Evolutionary conservation across 2,113 vertebrate species (phyloP).

Genomic region (Cephalopholis sonnerati): DNA sequence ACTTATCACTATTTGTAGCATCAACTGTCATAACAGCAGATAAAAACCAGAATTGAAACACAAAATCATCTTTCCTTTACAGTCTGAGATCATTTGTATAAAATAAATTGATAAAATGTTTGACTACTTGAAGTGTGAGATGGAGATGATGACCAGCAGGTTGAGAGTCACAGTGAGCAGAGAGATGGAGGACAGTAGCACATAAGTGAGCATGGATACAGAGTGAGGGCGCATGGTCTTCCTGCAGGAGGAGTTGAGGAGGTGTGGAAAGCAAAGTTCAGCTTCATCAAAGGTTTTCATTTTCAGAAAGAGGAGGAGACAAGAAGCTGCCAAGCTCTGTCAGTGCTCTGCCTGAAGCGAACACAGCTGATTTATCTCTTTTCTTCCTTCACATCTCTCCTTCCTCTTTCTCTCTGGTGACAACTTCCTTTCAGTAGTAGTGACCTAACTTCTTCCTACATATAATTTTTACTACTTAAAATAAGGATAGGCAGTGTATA

Average conservation of each 20-base stretch:
- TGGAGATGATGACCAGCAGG: slow-evolving; percentile 32
- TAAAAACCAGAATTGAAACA: background rate
- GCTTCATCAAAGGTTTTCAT: background rate
- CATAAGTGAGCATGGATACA: background rate
- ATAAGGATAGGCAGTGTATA: too few relatives aligned
- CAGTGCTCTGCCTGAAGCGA: too few relatives aligned
- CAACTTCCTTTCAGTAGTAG: too few relatives aligned
- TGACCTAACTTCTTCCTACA: too few relatives aligned
- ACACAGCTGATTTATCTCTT: too few relatives aligned
- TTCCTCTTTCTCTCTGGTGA: too few relatives aligned
- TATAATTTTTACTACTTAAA: too few relatives aligned
- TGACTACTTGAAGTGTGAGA: slow-evolving; percentile 37
- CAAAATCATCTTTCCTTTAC: background rate
- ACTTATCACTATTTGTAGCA: background rate
- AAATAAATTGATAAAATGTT: background rate
- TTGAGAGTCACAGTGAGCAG: slow-evolving; percentile 30
- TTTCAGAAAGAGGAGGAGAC: too few relatives aligned
- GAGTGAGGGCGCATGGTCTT: background rate
- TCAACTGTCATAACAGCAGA: background rate
- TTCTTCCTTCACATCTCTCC: too few relatives aligned
- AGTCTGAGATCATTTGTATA: too few relatives aligned
- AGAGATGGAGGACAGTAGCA: slow-evolving; percentile 7
- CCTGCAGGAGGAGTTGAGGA: slow-evolving; percentile 38
- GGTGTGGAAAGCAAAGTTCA: slow-evolving; percentile 45
- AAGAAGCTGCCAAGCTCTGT: background rate